Evolutionary conservation across 1,140 invertebrate species (phyloP).

Genomic region (Bathynomus jamesi): DNA sequence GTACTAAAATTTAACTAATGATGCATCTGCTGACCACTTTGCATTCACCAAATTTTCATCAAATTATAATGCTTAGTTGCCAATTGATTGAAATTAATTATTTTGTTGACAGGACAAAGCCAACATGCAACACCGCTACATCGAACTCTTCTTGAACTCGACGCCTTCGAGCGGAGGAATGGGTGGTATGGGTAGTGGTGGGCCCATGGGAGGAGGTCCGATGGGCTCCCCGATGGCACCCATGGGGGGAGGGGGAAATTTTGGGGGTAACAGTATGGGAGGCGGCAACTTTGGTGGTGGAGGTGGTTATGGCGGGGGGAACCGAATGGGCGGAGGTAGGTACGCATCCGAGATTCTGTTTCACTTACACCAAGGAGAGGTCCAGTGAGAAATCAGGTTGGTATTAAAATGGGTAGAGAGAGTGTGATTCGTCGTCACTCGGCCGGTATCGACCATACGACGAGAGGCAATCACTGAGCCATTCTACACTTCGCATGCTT

Average conservation of each 20-base stretch:
- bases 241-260: conserved; percentile 19
- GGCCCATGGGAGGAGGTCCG: conserved; percentile 31
- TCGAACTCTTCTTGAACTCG: conserved; percentile 76
- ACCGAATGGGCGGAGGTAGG: neutral
- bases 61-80: neutral
- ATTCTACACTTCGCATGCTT: no score
- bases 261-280: conserved; percentile 20
- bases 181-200: conserved; percentile 41
- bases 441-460: no score
- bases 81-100: neutral
- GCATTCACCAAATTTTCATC: neutral
- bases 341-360: no score
- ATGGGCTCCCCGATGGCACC: conserved; percentile 29
- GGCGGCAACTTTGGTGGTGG: no score
- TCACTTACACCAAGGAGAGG: no score
- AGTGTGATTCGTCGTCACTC: no score
- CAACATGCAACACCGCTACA: conserved; percentile 82
- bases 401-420: no score
- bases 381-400: no score
- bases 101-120: conserved; percentile 59
- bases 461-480: no score
- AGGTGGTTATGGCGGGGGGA: neutral
- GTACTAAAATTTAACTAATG: conserved; percentile 1
- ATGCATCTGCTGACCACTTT: neutral
- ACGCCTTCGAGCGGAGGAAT: conserved; percentile 48